Evolutionary conservation across 2,113 vertebrate genomes (phyloP), one percentile per base, ranked within the genome.

Genomic region (Sardina pilchardus): DNA sequence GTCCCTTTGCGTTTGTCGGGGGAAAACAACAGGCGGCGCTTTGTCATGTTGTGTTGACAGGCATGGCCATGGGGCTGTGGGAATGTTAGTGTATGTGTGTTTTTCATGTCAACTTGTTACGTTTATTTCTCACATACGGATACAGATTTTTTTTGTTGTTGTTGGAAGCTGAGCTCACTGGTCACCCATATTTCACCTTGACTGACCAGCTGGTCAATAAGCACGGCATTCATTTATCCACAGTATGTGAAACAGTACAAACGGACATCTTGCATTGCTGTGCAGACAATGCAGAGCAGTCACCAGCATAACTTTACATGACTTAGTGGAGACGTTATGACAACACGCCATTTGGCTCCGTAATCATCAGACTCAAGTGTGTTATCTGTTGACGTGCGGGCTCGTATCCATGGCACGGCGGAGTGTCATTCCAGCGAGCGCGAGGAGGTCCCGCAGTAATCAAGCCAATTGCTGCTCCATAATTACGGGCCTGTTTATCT

Each of bases 401-500:
- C 26, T 36, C 71, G 71, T 78, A 4, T 78, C 30, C 30, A 36
- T 34, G 26, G 71, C 71, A 78, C 30, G 71, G 12, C 71, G 16
- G 71, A 36, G 71, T 78, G 30, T 34, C 26, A 36, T 78, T 78
- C 16, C 14, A 36, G 71, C 26, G 26, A 78, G 71, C 71, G 12
- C 14, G 14, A 36, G 71, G 71, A 78, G 71, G 71, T 78, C 71
- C 30, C 30, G 71, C 71, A 36, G 71, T 36, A 78, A 78, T 78
- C 71, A 78, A 78, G 71, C 71, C 71, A 78, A 78, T 34, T 78
- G 71, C 71, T 80, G 86, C 84, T 83, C 85, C 83, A 86, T 88
- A 89, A 89, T 90, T 90, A 89, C 85, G 86, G 81, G 10, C 71
- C 71, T 78, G 71, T 78, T 78, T 78, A 78, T 78, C 71, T 34